Conservation (phyloP, 1,140 invertebrate genomes). For the Ceratina calcarata region DNA sequence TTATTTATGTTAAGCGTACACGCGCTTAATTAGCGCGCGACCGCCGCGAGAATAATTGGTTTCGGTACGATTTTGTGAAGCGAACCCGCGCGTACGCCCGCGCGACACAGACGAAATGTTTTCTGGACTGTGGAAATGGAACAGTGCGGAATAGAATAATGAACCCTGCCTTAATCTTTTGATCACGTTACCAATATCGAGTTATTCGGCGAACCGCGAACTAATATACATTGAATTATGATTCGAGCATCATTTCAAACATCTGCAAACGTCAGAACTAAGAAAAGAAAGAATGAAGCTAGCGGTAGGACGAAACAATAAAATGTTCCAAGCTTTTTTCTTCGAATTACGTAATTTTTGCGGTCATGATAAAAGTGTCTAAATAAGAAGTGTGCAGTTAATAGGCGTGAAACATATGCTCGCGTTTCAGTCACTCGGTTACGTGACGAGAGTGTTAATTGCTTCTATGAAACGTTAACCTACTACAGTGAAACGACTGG, state of each 20-base stretch:
- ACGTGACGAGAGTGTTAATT: slow-evolving; percentile 16
- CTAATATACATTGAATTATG: not conserved
- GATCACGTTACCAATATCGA: too few relatives aligned
- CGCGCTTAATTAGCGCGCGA: slow-evolving; percentile 48
- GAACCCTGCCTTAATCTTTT: too few relatives aligned
- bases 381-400: not conserved
- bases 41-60: slow-evolving; percentile 62
- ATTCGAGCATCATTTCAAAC: too few relatives aligned
- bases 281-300: too few relatives aligned
- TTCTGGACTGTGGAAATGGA: not conserved
- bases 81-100: too few relatives aligned
- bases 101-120: not conserved
- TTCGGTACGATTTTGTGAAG: slow-evolving; percentile 50
- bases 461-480: not conserved
- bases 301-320: not conserved
- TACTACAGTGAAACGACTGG: not conserved
- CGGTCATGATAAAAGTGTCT: too few relatives aligned
- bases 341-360: too few relatives aligned
- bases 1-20: slow-evolving; percentile 56
- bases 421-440: slow-evolving; percentile 10
- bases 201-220: not conserved
- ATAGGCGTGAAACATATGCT: not conserved
- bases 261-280: too few relatives aligned
- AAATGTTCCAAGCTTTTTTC: too few relatives aligned
- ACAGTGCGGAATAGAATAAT: not conserved